These are phyloP conservation scores for Perca fluviatilis DNA, from an alignment of 2,113 vertebrate genomes.

Conservation along the genomic window DNA sequence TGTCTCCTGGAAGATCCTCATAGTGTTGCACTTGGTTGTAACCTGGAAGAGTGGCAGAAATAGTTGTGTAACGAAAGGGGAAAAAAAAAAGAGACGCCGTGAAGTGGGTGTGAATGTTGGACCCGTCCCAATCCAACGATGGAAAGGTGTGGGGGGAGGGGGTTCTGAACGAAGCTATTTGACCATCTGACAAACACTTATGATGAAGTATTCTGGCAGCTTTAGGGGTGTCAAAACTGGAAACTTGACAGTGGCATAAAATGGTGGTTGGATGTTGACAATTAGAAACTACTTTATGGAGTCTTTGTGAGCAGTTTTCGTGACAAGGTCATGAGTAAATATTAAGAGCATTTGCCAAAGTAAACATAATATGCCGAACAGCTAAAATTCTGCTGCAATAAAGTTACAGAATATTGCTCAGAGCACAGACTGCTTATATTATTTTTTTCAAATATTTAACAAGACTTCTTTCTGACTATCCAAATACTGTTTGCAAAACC, in stretches of 20 bases:
- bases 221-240: background rate
- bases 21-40: background rate
- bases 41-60: background rate
- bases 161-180: background rate
- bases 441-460: slow-evolving; percentile 13
- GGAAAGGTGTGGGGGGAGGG: background rate
- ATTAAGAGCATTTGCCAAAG: background rate
- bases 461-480: background rate
- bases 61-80: background rate
- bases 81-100: background rate
- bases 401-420: background rate
- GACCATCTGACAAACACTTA: background rate
- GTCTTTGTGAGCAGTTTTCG: background rate
- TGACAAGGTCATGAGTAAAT: background rate
- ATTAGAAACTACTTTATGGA: background rate
- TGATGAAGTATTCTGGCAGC: background rate
- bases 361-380: background rate
- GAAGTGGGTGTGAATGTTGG: background rate
- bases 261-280: background rate
- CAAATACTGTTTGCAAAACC: background rate
- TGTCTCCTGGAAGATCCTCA: background rate
- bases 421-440: background rate
- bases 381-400: background rate
- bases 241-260: background rate
- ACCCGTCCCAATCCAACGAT: background rate